Conservation (phyloP, 1,140 invertebrate species). For the Zophobas morio region DNA sequence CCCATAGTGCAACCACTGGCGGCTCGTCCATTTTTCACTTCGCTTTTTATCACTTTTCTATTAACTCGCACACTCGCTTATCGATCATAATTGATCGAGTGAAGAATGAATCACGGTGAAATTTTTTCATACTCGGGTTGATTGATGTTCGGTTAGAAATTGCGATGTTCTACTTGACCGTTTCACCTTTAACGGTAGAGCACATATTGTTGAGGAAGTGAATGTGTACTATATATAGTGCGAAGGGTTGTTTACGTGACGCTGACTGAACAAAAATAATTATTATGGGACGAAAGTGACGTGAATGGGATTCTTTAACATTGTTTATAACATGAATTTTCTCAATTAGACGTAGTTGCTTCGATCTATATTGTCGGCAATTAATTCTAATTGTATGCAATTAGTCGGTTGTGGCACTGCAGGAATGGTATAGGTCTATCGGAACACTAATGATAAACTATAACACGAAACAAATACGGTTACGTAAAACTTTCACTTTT, state of each 20-base stretch:
- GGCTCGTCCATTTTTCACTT: not conserved
- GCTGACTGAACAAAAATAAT: not conserved
- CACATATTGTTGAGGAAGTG: not conserved
- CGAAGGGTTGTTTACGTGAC: slow-evolving; percentile 2
- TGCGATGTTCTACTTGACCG: not conserved
- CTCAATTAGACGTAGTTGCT: not conserved
- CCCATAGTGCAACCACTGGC: not conserved
- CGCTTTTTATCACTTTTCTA: too few relatives aligned
- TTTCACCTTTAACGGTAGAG: not conserved
- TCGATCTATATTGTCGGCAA: slow-evolving; percentile 1
- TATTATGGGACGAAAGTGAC: not conserved
- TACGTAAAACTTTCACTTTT: slow-evolving; percentile 33
- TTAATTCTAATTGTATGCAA: slow-evolving; percentile 4
- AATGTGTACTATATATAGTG: not conserved
- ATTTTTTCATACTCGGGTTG: not conserved
- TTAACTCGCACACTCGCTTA: too few relatives aligned
- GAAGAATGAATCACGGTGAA: not conserved
- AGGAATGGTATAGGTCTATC: not conserved
- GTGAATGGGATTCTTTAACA: not conserved
- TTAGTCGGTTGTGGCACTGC: slow-evolving; percentile 10
- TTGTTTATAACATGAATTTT: not conserved
- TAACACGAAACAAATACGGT: slow-evolving; percentile 6
- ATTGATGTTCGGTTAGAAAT: not conserved
- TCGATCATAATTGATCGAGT: not conserved
- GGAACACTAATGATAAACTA: slow-evolving; percentile 1